A percentile compares a stretch with the other conserved stretches of the same genome.
These are phyloP conservation scores for Ophion costatus DNA, from an alignment of 2,888 invertebrate genomes.

Conservation along the genomic window DNA sequence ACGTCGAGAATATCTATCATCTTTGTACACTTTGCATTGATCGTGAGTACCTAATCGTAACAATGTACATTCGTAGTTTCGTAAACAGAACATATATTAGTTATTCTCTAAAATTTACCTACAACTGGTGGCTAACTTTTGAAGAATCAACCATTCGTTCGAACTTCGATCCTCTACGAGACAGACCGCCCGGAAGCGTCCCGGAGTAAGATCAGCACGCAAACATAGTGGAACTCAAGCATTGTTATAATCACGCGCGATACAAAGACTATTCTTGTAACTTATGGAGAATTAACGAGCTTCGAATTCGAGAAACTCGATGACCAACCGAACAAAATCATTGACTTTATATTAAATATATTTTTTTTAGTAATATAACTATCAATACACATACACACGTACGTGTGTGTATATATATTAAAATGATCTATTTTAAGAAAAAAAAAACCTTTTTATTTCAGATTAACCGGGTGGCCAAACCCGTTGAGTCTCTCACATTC, in stretches of 20 bases:
- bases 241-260: neutral
- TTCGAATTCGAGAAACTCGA: neutral
- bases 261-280: neutral
- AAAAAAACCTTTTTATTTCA: no score
- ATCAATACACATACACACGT: constrained; percentile 8
- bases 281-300: constrained; percentile 22
- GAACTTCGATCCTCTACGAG: neutral
- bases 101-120: neutral
- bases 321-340: constrained; percentile 41
- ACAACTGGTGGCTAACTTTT: neutral
- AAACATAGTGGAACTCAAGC: neutral
- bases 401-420: constrained; percentile 21
- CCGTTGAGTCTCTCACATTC: no score
- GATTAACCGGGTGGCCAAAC: no score
- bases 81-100: neutral
- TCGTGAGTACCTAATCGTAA: neutral
- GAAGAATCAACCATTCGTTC: neutral
- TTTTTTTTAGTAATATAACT: constrained; percentile 17
- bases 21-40: neutral
- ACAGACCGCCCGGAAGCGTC: neutral
- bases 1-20: neutral
- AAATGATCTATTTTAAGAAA: neutral
- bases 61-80: constrained; percentile 5
- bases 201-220: neutral
- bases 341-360: constrained; percentile 42